Base-by-base conservation (phyloP, 53 echinoderm and acorn worm genomes). In the Temnopleurus reevesii region DNA sequence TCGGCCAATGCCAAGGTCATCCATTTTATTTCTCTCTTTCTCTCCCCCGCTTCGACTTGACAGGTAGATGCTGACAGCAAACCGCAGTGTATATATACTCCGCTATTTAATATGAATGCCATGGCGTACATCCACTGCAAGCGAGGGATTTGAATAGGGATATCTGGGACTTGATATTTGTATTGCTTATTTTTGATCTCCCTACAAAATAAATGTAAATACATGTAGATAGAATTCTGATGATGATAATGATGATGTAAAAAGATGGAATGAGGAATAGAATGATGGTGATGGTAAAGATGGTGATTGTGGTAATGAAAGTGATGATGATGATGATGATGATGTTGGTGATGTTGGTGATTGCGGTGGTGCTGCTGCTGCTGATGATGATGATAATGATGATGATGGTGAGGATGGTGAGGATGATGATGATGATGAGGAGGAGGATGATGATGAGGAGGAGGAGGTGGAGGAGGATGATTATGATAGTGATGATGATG, bases 1-100 rank as follows among this genome's bases (percentile, higher is more conserved):
- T 9, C 79, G 24, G 28, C 79, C 79, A 79, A 79, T 79, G 79
- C 46, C 79, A 79, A 46, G 79, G 79, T 79, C 79, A 79, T 79
- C 49, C 25, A 47, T 79, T 49, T 79, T 17, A 46, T 12, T 55
- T 47, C 10, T 47, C 13, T 4, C 8, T 41, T n/a, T 36, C 41
- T 41, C n/a, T 18, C 41, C 36, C 35, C 15, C 49, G 9, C 49
- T 34, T 28, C 10, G 79, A 21, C 21, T 76, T 79, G 79, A 79
- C 79, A 79, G 79, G 46, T 79, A 79, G 79, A 47, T 49, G 66
- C 13, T 38, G 66, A 6, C 5, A 66, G 19, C 66, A 66, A 41
- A 35, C 66, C 61, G 61, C 29, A 30, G 29, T 28, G 25, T 3
- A n/a, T 49, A 49, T 49, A 12, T 49, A 49, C 0, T 49, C 9